phyloP scores from a whole-genome alignment of 2,113 vertebrate species.

The Cebus imitator region DNA sequence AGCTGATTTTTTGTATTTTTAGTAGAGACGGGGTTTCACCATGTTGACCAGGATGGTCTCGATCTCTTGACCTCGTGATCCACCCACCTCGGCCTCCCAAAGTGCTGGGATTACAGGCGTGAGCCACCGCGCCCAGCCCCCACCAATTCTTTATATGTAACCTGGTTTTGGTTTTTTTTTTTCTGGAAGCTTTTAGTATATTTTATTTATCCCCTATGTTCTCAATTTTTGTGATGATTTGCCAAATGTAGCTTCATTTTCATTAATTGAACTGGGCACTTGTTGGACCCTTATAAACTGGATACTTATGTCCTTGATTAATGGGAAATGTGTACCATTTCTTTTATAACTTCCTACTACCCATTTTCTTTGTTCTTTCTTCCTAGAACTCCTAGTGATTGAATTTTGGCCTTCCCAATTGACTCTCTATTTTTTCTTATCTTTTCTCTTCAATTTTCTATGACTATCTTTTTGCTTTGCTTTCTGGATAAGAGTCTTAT shows the following conservation, averaged over 20 bases:
- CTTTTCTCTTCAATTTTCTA: not conserved
- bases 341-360: constrained; percentile 14
- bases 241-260: not conserved
- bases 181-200: not conserved
- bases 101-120: no score
- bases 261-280: not conserved
- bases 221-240: constrained; percentile 32
- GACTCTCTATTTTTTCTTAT: constrained; percentile 10
- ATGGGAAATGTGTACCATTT: not conserved
- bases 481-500: not conserved
- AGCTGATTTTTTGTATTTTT: no score
- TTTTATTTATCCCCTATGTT: constrained; percentile 12
- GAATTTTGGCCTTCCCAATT: not conserved
- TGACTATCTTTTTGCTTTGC: constrained; percentile 9
- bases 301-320: constrained; percentile 3
- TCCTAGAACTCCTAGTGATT: constrained; percentile 41
- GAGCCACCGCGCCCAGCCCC: no score
- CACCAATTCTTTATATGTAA: not conserved
- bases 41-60: no score
- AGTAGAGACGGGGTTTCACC: no score
- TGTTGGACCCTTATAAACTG: constrained; percentile 22
- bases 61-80: no score
- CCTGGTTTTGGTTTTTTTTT: not conserved
- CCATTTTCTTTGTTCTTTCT: constrained; percentile 23
- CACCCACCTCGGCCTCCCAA: no score